phyloP scores from a whole-genome alignment of 2,888 invertebrate species.

The Watsonalla cultraria region DNA sequence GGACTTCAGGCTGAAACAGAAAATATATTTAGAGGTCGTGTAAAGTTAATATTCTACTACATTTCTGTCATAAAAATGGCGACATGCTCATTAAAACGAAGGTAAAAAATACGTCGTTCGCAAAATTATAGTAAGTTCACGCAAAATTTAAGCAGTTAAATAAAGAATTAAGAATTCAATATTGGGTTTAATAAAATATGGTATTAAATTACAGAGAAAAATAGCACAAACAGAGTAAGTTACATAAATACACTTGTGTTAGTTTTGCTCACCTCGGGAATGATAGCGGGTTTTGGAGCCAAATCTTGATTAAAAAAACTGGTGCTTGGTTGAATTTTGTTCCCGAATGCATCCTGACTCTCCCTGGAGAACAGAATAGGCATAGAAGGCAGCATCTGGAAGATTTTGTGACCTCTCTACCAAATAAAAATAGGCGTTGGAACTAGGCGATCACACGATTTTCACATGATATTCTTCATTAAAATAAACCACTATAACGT shows the following conservation, averaged over 20 bases:
- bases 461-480: constrained; percentile 38
- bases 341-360: constrained; percentile 73
- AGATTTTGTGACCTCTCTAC: constrained; percentile 34
- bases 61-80: constrained; percentile 40
- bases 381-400: constrained; percentile 76
- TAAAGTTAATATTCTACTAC: constrained; percentile 20
- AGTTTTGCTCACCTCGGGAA: constrained; percentile 53
- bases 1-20: constrained; percentile 43
- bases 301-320: constrained; percentile 59
- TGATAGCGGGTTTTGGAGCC: constrained; percentile 42
- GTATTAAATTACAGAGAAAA: neutral
- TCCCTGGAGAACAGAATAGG: constrained; percentile 68
- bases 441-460: constrained; percentile 31
- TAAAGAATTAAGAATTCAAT: neutral
- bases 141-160: neutral
- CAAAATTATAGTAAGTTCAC: neutral
- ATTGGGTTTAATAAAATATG: neutral
- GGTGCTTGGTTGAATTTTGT: constrained; percentile 64
- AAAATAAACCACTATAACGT: constrained; percentile 29
- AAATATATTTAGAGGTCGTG: constrained; percentile 27
- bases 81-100: constrained; percentile 23
- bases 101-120: neutral
- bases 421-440: constrained; percentile 39
- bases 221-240: constrained; percentile 10
- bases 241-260: constrained; percentile 23